Percentiles rank a stretch among this genome's conserved stretches.
Conservation (phyloP, 2,113 vertebrate species). For the Malurus melanocephalus region DNA sequence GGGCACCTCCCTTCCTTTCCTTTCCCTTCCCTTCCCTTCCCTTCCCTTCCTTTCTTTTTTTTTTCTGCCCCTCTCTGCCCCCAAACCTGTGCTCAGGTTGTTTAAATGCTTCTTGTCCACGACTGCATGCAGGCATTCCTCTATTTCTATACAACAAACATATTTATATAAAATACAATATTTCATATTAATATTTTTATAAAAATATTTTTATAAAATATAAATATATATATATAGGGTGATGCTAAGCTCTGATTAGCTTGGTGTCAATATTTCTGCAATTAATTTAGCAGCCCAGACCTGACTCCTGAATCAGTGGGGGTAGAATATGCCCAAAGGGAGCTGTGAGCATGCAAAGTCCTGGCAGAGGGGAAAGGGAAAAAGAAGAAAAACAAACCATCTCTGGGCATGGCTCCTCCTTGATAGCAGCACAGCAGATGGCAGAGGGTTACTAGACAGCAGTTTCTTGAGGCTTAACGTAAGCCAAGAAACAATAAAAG, state of each 20-base stretch:
- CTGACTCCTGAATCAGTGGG: not conserved
- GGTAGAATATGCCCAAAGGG: not conserved
- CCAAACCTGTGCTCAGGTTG: not conserved
- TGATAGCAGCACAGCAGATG: slow-evolving; percentile 9
- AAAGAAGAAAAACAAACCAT: not conserved
- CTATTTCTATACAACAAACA: not conserved
- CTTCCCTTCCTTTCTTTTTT: too few species aligned
- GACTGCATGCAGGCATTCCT: not conserved
- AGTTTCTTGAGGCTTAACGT: slow-evolving; percentile 35
- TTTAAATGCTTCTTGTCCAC: rapidly evolving
- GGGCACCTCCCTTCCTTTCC: not conserved
- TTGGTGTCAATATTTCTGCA: not conserved
- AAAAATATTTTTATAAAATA: too few species aligned
- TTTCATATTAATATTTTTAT: too few species aligned
- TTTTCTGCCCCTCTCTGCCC: not conserved
- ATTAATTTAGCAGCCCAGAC: not conserved
- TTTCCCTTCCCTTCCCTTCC: not conserved
- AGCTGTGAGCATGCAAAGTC: not conserved
- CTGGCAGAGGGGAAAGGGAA: not conserved
- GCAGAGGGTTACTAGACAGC: slow-evolving; percentile 41
- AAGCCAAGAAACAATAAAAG: slow-evolving; percentile 50
- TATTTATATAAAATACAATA: not conserved
- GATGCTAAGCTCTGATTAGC: not conserved
- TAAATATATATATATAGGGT: not conserved
- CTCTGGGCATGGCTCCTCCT: not conserved